Percentiles rank a stretch among this genome's conserved stretches.
Evolutionary conservation across 2,797 vertebrate species (phyloP).

Genomic region (Coregonus ussuriensis): DNA sequence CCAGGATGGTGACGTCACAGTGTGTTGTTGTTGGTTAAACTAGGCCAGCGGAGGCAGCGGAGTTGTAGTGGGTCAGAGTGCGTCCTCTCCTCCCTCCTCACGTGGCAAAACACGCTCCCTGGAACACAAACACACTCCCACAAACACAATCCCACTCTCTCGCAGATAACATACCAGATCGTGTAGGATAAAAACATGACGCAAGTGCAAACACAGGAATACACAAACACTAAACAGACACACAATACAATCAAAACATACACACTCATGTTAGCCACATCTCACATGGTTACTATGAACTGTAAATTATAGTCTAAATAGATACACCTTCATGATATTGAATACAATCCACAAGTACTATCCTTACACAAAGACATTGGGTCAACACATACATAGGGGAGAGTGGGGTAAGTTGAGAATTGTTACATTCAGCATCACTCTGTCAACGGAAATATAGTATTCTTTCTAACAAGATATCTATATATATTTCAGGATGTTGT

Average conservation of each 20-base stretch:
- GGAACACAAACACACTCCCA: background rate
- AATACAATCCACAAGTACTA: background rate
- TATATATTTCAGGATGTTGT: too few relatives aligned
- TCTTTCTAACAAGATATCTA: too few relatives aligned
- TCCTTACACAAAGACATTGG: background rate
- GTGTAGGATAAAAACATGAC: background rate
- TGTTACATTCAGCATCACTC: too few relatives aligned
- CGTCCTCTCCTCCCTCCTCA: background rate
- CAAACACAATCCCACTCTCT: slow-evolving; percentile 11
- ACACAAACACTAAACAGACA: slow-evolving; percentile 37
- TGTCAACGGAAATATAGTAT: too few relatives aligned
- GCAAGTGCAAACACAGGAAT: slow-evolving; percentile 8
- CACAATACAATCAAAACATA: background rate
- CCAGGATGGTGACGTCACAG: background rate
- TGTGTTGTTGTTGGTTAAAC: slow-evolving; percentile 17
- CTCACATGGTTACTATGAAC: background rate
- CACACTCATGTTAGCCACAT: background rate
- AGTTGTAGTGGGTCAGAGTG: slow-evolving; percentile 9
- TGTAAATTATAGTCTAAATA: too few relatives aligned
- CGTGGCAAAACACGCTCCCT: slow-evolving; percentile 20
- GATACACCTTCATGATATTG: too few relatives aligned
- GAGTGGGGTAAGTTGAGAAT: too few relatives aligned
- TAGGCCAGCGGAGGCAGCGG: slow-evolving; percentile 5
- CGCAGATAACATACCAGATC: background rate
- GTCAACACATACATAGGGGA: too few relatives aligned